Percentiles rank a stretch among this genome's conserved stretches.
Evolutionary conservation across 2,113 vertebrate species (phyloP).

Genomic region (Toxostoma redivivum): DNA sequence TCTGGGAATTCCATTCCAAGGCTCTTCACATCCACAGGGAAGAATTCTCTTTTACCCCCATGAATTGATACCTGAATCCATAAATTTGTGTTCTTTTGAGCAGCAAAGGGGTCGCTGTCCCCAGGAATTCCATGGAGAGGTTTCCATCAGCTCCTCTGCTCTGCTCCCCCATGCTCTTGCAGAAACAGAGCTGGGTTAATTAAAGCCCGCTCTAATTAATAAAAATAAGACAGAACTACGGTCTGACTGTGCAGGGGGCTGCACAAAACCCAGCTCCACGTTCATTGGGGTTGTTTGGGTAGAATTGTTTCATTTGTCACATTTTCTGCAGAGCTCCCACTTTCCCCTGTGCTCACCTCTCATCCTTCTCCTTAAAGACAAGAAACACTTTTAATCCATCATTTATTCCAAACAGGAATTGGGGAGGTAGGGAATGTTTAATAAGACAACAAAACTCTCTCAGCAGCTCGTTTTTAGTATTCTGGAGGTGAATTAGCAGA

Average conservation of each 20-base stretch:
- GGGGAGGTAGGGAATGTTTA: constrained; percentile 40
- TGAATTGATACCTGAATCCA: neutral
- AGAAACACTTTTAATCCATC: constrained; percentile 35
- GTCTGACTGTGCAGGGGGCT: neutral
- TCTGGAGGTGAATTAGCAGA: constrained; percentile 70
- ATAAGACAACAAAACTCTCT: constrained; percentile 69
- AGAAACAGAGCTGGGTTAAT: constrained; percentile 33
- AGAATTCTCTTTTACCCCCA: neutral
- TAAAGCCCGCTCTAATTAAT: constrained; percentile 58
- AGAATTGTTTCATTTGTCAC: constrained; percentile 67
- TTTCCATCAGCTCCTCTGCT: neutral
- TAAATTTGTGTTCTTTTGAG: fast-evolving
- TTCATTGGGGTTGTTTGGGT: constrained; percentile 54
- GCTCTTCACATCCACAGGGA: fast-evolving
- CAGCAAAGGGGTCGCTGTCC: neutral
- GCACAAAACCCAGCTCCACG: constrained; percentile 29
- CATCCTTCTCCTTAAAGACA: constrained; percentile 35
- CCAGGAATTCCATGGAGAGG: neutral
- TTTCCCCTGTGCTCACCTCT: constrained; percentile 34
- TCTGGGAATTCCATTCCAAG: neutral
- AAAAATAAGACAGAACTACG: neutral
- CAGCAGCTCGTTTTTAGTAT: constrained; percentile 71
- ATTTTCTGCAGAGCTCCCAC: constrained; percentile 60
- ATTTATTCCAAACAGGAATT: constrained; percentile 18
- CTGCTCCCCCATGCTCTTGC: neutral